phyloP scores from a whole-genome alignment of 2,113 vertebrate species.

The Ibidorhyncha struthersii region DNA sequence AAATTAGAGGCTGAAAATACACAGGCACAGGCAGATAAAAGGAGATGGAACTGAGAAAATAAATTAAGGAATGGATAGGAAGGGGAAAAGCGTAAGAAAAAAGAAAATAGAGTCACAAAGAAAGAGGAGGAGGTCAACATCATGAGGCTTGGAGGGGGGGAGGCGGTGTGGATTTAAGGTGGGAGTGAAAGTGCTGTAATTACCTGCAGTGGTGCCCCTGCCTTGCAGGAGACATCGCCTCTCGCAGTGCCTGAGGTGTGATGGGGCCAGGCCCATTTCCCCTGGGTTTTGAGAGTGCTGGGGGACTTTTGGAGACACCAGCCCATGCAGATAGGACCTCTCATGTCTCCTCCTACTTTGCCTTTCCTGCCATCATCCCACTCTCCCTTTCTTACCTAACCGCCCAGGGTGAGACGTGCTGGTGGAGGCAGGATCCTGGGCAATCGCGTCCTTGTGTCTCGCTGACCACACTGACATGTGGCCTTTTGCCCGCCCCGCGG shows the following conservation, averaged over 20 bases:
- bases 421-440: background rate
- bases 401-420: fast-evolving
- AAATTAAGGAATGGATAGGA: background rate
- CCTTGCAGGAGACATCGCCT: background rate
- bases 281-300: background rate
- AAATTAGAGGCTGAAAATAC: constrained; percentile 39
- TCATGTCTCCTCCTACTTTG: background rate
- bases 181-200: background rate
- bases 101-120: background rate
- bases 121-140: background rate
- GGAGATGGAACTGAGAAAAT: background rate
- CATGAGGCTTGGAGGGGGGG: background rate
- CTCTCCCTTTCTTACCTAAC: background rate
- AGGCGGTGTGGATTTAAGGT: background rate
- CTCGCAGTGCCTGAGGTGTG: fast-evolving
- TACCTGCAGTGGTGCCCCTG: background rate
- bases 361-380: background rate
- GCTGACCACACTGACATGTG: fast-evolving
- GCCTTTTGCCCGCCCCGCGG: too few relatives aligned
- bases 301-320: background rate
- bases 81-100: background rate
- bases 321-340: background rate
- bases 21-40: background rate
- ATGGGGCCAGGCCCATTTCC: background rate
- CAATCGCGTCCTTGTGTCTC: background rate